Base-by-base conservation (phyloP, 2,888 invertebrate species). In the Drosophila meridionalis region DNA sequence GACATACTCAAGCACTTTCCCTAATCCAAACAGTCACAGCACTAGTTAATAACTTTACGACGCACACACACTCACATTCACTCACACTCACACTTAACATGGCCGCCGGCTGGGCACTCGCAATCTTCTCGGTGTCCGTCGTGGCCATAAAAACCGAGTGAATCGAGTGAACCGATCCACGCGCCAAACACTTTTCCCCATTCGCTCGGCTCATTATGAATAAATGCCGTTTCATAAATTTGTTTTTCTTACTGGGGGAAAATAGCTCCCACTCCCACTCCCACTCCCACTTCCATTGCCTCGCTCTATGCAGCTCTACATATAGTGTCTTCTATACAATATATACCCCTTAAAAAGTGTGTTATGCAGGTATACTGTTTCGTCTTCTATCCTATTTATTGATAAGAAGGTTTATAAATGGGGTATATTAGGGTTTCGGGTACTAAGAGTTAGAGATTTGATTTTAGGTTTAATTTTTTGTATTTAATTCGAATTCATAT, bases 161-260 rank as follows among this genome's bases (percentile, higher is more conserved):
- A 69, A 76, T 65, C 74, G 73, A 84, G 73, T 76, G 78, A 69
- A 72, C 69, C 74, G 73, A 84, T 86, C 89, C 81, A 83, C 70
- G 76, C 78, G 72, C 80, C 78, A 73, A 84, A 87, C 81, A 78
- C 82, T 81, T 89, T 83, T 76, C 69, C 34, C 75, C 66, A 70
- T 82, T 71, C 68, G 76, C 71, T 77, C 43, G 71, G 64, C 85
- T 89, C 89, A 89, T 85, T 85, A 89, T 89, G 89, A 84, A 85
- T 89, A 85, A 84, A 85, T 83, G 89, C 82, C 82, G 76, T 87
- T 85, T 87, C 89, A 87, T 89, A 85, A 81, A 89, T 89, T 89
- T 87, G 69, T 80, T 81, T 76, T 83, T 77, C 80, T 72, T 67
- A 57, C 63, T 55, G 34, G 52, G 14, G 45, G 45, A 36, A 26